phyloP scores from a whole-genome alignment of 2,888 invertebrate genomes.

The Cryptocephalus moraei region DNA sequence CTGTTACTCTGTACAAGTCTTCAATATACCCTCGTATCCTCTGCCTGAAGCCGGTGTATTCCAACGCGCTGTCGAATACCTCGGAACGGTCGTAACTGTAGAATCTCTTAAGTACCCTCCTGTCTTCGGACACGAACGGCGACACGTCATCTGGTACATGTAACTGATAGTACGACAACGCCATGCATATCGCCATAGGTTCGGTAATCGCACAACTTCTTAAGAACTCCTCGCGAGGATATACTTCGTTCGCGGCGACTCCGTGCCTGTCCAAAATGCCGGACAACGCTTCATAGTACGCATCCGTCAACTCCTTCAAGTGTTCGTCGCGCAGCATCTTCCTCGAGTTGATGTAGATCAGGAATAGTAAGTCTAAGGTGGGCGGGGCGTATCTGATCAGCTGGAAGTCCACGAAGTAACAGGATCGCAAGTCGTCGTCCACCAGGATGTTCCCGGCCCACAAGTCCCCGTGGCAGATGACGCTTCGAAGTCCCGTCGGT shows the following conservation, averaged over 20 bases:
- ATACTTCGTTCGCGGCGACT: slow-evolving; percentile 13
- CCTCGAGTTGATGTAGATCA: slow-evolving; percentile 17
- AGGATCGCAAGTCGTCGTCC: not conserved
- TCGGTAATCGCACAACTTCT: slow-evolving; percentile 9
- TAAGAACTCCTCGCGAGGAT: slow-evolving; percentile 14
- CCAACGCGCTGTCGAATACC: not conserved
- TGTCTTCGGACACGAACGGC: too few relatives aligned
- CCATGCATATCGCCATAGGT: not conserved
- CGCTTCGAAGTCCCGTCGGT: slow-evolving; percentile 32
- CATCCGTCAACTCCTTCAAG: slow-evolving; percentile 11
- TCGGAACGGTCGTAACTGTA: too few relatives aligned
- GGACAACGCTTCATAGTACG: slow-evolving; percentile 17
- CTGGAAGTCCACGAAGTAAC: slow-evolving; percentile 27
- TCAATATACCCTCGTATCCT: too few relatives aligned
- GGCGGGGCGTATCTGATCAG: slow-evolving; percentile 47
- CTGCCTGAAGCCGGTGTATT: too few relatives aligned
- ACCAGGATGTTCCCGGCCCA: slow-evolving; percentile 25
- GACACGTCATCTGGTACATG: not conserved
- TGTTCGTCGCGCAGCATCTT: slow-evolving; percentile 11
- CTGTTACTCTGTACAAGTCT: too few relatives aligned
- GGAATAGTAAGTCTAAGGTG: slow-evolving; percentile 47
- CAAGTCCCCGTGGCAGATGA: slow-evolving; percentile 27
- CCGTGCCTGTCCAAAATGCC: slow-evolving; percentile 11
- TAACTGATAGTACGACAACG: not conserved
- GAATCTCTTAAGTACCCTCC: too few relatives aligned